Evolutionary conservation across 2,113 vertebrate genomes (phyloP), one percentile per base, ranked within the genome.

Genomic region (Hippopotamus amphibius): DNA sequence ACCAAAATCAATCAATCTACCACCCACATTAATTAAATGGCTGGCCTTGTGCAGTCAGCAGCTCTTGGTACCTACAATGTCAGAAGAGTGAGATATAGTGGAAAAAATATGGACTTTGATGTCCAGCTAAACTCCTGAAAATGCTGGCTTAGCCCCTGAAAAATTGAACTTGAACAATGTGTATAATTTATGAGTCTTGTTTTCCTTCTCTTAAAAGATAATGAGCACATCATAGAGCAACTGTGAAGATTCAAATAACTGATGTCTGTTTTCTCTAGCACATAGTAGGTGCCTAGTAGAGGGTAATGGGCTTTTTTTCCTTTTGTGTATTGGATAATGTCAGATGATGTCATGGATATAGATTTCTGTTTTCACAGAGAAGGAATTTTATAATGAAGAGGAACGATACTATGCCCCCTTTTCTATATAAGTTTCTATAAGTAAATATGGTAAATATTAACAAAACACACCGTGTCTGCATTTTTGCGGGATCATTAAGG

Each of bases 1-100:
- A 92, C n/a, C 57, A 92, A 90, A 96, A 88, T 97, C 86, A 97
- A 87, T 96, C 82, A 79, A 33, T 79, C 43, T 16, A 86, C 50
- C 63, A 92, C 80, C 33, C 93, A 79, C 80, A 87, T 83, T 95
- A 86, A 92, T 98, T 95, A 96, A 95, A 88, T 48, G 41, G 6
- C 68, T 82, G 46, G 17, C 17, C 41, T 92, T 91, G 59, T 92
- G 68, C 57, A 63, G 57, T 92, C 74, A 95, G 88, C 77, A 93
- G 82, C 37, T 57, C 85, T 74, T 72, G 17, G 66, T 33, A 92
- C 26, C 7, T 84, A 71, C 46, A 80, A 68, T 93, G 61, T 96
- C 83, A 92, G 48, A 86, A 80, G 57, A 88, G 16, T 55, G 33
- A 86, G 50, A 94, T 33, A 46, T 1, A 91, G 21, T 48, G 61